Evolutionary conservation across 2,797 vertebrate genomes (phyloP).

Genomic region (Cossypha polioptera): DNA sequence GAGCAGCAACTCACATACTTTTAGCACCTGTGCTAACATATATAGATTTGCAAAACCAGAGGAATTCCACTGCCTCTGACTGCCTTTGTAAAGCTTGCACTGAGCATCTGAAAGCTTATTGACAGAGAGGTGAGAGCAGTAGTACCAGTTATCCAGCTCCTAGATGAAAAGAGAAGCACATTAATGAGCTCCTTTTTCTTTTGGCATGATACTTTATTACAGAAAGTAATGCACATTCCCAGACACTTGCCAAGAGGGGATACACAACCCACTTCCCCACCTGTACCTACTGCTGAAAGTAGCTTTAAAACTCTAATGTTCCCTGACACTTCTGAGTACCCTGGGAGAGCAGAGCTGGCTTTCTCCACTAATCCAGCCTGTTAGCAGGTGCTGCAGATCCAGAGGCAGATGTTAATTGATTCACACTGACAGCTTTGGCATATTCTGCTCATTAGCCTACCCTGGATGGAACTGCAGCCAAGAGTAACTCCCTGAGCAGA

Average conservation of each 20-base stretch:
- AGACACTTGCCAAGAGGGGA: background rate
- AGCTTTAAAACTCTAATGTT: background rate
- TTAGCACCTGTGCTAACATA: background rate
- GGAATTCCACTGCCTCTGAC: background rate
- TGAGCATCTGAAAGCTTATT: background rate
- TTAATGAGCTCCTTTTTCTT: background rate
- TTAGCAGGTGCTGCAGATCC: slow-evolving; percentile 39
- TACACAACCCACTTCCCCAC: background rate
- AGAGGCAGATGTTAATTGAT: slow-evolving; percentile 54
- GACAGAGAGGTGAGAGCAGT: background rate
- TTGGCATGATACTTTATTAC: background rate
- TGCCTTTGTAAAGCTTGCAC: background rate
- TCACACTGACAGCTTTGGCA: background rate
- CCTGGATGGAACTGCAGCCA: background rate
- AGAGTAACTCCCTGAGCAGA: background rate
- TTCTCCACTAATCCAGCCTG: background rate
- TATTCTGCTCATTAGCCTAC: background rate
- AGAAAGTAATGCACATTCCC: background rate
- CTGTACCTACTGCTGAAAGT: background rate
- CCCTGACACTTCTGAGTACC: background rate
- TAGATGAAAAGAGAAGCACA: background rate
- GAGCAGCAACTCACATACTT: background rate
- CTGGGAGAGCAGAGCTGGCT: background rate
- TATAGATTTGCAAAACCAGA: background rate
- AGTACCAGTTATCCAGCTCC: background rate